These are phyloP conservation scores for Pterostichus madidus DNA, from an alignment of 2,888 invertebrate species.

Conservation along the genomic window DNA sequence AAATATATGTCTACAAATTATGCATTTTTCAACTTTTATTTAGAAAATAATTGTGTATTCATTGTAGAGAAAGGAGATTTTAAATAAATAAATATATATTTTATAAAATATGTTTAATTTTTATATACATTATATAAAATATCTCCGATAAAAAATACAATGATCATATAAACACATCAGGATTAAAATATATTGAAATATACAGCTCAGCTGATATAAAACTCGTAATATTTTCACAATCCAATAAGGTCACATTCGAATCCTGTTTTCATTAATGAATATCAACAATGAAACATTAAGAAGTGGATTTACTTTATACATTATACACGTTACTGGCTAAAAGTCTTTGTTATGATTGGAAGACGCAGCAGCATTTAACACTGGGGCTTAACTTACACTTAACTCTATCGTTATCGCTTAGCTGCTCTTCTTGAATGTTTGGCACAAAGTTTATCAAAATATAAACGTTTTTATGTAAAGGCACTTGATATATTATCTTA, in stretches of 20 bases:
- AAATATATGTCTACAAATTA: conserved; percentile 40
- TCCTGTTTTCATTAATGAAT: conserved; percentile 29
- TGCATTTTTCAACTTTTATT: neutral
- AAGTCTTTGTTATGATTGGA: conserved; percentile 61
- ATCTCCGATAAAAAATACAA: conserved; percentile 66
- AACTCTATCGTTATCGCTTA: conserved; percentile 27
- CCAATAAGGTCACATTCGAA: conserved; percentile 57
- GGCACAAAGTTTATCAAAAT: conserved; percentile 61
- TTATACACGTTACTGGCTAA: conserved; percentile 14
- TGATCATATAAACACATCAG: conserved; percentile 58
- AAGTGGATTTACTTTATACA: conserved; percentile 45
- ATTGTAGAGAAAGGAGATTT: no score
- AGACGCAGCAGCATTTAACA: conserved; percentile 61
- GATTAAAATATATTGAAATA: conserved; percentile 59
- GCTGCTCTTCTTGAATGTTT: conserved; percentile 65
- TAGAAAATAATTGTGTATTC: no score
- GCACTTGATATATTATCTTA: conserved; percentile 54
- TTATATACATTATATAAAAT: conserved; percentile 66
- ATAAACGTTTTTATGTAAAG: conserved; percentile 57
- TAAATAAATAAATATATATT: neutral
- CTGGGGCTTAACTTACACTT: conserved; percentile 52
- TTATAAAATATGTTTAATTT: conserved; percentile 66
- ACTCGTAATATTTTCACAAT: conserved; percentile 53
- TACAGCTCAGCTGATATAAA: conserved; percentile 62
- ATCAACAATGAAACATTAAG: conserved; percentile 54